These are phyloP conservation scores for Hystrix brachyura DNA, from an alignment of 2,113 vertebrate species.

Conservation along the genomic window DNA sequence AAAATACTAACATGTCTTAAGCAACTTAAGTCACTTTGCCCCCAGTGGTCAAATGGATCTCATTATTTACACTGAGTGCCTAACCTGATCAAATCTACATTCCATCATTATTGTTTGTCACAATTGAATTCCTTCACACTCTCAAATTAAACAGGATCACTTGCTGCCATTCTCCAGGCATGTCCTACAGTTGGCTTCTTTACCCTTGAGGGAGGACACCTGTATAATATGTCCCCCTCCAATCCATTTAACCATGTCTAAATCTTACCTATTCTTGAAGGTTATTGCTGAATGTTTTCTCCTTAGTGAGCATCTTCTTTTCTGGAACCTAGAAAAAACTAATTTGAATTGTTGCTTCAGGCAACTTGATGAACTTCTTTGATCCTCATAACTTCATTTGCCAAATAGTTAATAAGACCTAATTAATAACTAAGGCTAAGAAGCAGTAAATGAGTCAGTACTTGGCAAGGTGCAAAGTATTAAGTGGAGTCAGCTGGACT, in stretches of 20 bases:
- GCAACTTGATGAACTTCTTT: neutral
- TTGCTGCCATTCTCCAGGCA: neutral
- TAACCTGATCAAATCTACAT: neutral
- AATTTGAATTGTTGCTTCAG: neutral
- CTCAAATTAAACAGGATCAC: neutral
- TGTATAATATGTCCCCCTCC: neutral
- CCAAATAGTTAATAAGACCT: neutral
- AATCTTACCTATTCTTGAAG: neutral
- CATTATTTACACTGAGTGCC: neutral
- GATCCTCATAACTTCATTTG: neutral
- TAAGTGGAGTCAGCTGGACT: neutral
- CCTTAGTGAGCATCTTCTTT: neutral
- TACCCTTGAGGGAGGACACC: neutral
- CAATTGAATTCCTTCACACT: neutral
- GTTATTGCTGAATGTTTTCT: neutral
- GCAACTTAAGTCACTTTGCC: neutral
- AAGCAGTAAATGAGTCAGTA: neutral
- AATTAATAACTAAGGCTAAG: neutral
- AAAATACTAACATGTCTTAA: neutral
- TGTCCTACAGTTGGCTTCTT: neutral
- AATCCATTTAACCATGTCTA: neutral
- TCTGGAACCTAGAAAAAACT: neutral
- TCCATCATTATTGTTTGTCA: neutral
- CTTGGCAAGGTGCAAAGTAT: neutral
- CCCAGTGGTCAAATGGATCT: neutral